Evolutionary conservation across 2,113 vertebrate species (phyloP), one percentile per base, ranked within the genome.

Genomic region (Leucopsar rothschildi): DNA sequence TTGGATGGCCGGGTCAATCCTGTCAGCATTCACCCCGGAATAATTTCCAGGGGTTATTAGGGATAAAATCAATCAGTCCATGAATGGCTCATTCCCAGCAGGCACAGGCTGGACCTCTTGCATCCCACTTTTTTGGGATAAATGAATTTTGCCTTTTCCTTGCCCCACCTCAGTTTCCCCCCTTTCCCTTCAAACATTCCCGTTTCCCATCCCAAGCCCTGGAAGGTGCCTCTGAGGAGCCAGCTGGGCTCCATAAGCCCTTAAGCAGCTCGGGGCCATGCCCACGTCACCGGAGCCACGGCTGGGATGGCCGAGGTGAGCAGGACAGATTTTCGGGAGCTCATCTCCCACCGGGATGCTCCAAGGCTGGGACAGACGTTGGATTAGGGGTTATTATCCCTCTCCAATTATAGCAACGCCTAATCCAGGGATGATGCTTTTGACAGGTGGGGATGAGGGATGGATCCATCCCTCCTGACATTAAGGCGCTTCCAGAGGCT

Each of bases 371-470:
- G 88, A 39, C 92, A 96, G 95, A 93, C 77, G 0, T 47, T 21
- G 92, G 95, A 93, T 96, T 92, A 95, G 40, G 57, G 61, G 56
- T 25, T 91, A 92, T 95, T 91, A 91, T 95, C 94, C 86, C 82
- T 44, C 49, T n/a, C 93, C 84, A 89, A 2, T 90, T 96, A 96
- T 94, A 96, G 96, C 45, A 96, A 82, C 1, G 0, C 20, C 44
- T 96, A 93, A 96, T 96, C 95, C 85, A 19, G 85, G 85, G 95
- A 95, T 96, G 95, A 96, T 72, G 92, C 17, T 90, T 96, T 90
- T 96, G 95, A 96, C 96, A 96, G 92, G 93, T 22, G 10, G 92
- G 78, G 84, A 91, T 91, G 84, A 91, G 61, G 2, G 19, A 61
- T 14, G 49, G 64, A 70, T 53, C 56, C 78, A 40, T 76, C 57